Evolutionary conservation across 1,140 invertebrate genomes (phyloP).

Genomic region (Prorops nasuta): DNA sequence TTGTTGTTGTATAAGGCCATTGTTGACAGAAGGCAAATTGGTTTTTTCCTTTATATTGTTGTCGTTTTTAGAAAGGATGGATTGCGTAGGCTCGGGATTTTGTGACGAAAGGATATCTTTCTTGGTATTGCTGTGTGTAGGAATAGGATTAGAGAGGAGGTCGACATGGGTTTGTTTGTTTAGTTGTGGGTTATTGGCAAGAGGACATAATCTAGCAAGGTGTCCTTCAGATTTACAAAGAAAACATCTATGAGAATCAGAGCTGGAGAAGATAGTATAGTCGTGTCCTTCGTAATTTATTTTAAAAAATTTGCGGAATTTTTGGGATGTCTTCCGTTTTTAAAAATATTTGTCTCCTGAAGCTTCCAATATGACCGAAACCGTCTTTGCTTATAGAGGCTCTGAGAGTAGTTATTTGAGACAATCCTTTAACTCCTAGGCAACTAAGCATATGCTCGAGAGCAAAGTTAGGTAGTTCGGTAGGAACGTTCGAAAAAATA

Average conservation of each 20-base stretch:
- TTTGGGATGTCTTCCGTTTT: not conserved
- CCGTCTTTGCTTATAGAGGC: not conserved
- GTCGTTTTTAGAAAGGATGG: too few species aligned
- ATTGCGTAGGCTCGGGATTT: too few species aligned
- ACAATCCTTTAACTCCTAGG: not conserved
- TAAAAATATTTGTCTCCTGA: not conserved
- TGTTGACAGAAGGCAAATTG: too few species aligned
- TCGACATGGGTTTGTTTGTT: too few species aligned
- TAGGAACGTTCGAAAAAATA: constrained; percentile 1
- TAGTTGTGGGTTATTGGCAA: too few species aligned
- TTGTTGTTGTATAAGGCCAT: too few species aligned
- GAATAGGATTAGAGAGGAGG: too few species aligned
- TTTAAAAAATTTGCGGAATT: not conserved
- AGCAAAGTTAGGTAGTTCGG: not conserved
- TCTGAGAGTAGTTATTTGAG: not conserved
- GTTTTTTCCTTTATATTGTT: too few species aligned
- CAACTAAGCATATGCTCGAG: not conserved
- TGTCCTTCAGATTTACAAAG: not conserved
- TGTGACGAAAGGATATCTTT: too few species aligned
- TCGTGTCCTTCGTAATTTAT: not conserved
- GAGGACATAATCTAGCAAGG: not conserved
- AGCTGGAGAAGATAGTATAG: not conserved
- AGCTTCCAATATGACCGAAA: not conserved
- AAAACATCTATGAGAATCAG: not conserved
- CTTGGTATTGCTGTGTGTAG: too few species aligned